Base-by-base conservation (phyloP, 2,113 vertebrate species). In the Edolisoma coerulescens region DNA sequence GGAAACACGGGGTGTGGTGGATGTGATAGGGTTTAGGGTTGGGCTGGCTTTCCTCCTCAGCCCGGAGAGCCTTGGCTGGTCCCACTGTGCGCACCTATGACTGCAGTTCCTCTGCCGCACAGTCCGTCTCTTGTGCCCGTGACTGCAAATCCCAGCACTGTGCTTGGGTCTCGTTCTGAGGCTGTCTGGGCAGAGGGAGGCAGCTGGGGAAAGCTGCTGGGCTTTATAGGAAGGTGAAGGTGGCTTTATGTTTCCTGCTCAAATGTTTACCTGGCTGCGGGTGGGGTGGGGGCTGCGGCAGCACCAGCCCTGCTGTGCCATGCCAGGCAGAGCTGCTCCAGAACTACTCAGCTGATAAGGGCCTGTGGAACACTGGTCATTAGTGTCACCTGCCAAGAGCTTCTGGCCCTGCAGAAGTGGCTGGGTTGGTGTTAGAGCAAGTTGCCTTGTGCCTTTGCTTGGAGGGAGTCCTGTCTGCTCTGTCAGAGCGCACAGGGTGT, bases 401-500 rank as follows among this genome's bases (percentile, higher is more conserved):
- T 57, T 23, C 64, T 74, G 82, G 41, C 45, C 23, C 37, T 68
- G 53, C 54, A 47, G 35, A 77, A 45, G 63, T 17, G 77, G 16
- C 61, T 64, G 49, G 20, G 18, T n/a, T 69, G 35, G 15, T 35
- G 37, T 56, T 56, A 33, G 69, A 39, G 44, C 77, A 52, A 0
- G 7, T 32, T 54, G 35, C 63, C 33, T 14, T 19, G 32, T 75
- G 71, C 21, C 2, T 28, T 49, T 77, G 45, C 35, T 77, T 35
- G 50, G 20, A 56, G 35, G 13, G 33, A 65, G 12, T n/a, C 16
- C 47, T 49, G 17, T 19, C 54, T 23, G 28, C 17, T 63, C 37
- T 16, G 37, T 57, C 70, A 32, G 70, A 71, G 42, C 0, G 0
- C 0, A 1, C 5, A 1, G 5, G 26, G 3, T 44, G 3, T 35